These are phyloP conservation scores for Ormia ochracea DNA, from an alignment of 2,888 invertebrate genomes.

Conservation along the genomic window DNA sequence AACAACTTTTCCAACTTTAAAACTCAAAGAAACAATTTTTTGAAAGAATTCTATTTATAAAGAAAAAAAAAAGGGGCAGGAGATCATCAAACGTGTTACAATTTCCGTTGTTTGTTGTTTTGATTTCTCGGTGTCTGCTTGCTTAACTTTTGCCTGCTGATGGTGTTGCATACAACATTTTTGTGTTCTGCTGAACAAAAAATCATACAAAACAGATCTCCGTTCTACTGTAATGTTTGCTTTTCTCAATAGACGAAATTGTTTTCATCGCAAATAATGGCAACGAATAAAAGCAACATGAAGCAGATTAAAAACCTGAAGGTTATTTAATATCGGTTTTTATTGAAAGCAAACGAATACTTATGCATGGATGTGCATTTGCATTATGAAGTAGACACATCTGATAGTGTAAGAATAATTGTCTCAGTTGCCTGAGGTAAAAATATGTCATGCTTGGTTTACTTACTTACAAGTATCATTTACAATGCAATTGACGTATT, in stretches of 20 bases:
- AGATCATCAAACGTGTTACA: constrained; percentile 61
- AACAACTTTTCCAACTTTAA: constrained; percentile 15
- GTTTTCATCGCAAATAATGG: constrained; percentile 34
- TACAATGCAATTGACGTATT: constrained; percentile 50
- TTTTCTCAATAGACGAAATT: constrained; percentile 34
- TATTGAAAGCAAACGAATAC: not conserved
- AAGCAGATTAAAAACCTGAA: constrained; percentile 34
- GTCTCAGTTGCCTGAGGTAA: constrained; percentile 37
- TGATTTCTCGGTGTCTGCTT: constrained; percentile 40
- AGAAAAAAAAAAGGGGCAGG: constrained; percentile 24
- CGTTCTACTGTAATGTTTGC: constrained; percentile 24
- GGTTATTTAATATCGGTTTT: constrained; percentile 52
- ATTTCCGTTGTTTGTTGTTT: constrained; percentile 53
- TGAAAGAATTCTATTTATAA: not conserved
- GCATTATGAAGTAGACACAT: not conserved
- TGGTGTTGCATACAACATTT: constrained; percentile 29
- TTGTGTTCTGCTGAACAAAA: constrained; percentile 27
- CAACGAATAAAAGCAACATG: constrained; percentile 11
- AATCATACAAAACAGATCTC: not conserved
- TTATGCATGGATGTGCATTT: not conserved
- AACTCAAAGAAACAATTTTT: not conserved
- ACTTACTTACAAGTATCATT: constrained; percentile 35
- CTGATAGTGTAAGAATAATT: not conserved
- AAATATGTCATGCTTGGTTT: constrained; percentile 54
- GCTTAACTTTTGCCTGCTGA: constrained; percentile 13